Conservation (phyloP, 2,113 vertebrate genomes). For the Athene cunicularia region DNA sequence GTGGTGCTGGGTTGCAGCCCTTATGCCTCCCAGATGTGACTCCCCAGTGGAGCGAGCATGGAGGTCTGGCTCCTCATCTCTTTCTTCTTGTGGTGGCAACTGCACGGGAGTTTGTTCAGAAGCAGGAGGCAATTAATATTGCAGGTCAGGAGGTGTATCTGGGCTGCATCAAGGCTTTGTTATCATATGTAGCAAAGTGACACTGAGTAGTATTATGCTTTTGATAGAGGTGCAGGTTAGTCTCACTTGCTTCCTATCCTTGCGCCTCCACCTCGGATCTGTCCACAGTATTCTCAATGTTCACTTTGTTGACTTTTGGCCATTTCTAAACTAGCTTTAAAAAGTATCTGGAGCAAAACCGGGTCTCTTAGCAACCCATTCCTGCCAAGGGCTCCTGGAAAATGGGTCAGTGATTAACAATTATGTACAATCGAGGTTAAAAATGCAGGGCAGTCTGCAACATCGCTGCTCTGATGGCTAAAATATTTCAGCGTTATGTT, state of each 20-base stretch:
- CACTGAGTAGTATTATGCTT: accelerated
- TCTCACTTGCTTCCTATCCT: accelerated
- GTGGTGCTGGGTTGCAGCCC: background rate
- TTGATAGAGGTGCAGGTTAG: accelerated
- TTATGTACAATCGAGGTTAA: constrained; percentile 60
- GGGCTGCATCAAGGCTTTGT: background rate
- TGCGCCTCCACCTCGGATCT: accelerated
- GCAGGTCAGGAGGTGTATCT: background rate
- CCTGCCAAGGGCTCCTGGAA: background rate
- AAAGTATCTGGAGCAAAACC: constrained; percentile 48
- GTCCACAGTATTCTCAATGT: background rate
- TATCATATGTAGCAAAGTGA: background rate
- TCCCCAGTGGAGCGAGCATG: accelerated
- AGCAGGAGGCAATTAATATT: background rate
- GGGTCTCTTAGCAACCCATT: constrained; percentile 63
- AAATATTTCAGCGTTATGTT: background rate
- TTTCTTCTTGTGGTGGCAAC: background rate
- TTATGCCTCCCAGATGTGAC: accelerated
- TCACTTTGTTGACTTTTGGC: constrained; percentile 36
- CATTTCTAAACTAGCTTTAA: constrained; percentile 10
- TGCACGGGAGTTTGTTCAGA: background rate
- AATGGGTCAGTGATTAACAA: constrained; percentile 73
- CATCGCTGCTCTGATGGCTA: background rate
- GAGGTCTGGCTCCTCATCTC: background rate
- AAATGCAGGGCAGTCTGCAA: constrained; percentile 17